Evolutionary conservation across 2,797 vertebrate species (phyloP).

Genomic region (Rousettus madagascariensis): DNA sequence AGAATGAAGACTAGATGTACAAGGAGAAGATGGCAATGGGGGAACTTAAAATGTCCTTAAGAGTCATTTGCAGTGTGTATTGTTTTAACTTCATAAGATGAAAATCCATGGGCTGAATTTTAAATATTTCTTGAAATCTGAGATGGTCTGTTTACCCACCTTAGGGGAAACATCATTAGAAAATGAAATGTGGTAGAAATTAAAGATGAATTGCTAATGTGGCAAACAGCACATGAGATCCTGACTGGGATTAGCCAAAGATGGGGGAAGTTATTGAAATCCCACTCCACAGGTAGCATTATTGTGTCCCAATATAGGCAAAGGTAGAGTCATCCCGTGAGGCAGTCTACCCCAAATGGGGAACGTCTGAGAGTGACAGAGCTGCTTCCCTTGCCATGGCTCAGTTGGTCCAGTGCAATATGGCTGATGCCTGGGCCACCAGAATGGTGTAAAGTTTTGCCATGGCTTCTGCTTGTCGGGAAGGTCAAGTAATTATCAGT

Average conservation of each 20-base stretch:
- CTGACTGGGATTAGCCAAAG: neutral
- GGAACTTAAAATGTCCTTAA: neutral
- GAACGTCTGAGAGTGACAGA: neutral
- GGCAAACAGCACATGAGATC: neutral
- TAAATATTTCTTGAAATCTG: slow-evolving; percentile 30
- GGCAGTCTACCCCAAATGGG: neutral
- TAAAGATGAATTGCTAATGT: neutral
- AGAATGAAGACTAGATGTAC: neutral
- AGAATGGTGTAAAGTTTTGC: neutral
- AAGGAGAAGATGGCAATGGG: neutral
- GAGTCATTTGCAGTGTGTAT: neutral
- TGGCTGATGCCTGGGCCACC: neutral
- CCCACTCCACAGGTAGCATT: neutral
- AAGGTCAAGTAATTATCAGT: neutral
- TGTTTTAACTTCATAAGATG: neutral
- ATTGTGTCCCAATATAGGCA: neutral
- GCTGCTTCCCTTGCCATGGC: neutral
- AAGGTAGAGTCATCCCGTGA: neutral
- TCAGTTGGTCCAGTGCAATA: neutral
- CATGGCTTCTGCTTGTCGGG: neutral
- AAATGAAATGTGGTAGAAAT: neutral
- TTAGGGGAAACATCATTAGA: neutral
- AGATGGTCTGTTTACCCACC: neutral
- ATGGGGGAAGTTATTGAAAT: neutral
- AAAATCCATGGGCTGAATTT: neutral